phyloP scores from a whole-genome alignment of 2,113 vertebrate species.

The Lamprotornis superbus region DNA sequence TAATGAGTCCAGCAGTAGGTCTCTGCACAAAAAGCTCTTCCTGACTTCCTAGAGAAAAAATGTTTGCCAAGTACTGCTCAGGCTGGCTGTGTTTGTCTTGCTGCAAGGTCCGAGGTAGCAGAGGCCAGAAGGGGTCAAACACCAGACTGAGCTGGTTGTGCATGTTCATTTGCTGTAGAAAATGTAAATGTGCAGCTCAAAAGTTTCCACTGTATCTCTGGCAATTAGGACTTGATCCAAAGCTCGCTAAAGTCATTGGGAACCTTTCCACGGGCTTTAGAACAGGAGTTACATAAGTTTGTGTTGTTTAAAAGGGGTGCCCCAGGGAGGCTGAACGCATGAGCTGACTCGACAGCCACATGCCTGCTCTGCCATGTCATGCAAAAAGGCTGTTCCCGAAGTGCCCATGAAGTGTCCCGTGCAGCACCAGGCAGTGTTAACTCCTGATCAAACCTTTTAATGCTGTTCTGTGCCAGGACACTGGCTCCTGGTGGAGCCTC shows the following conservation, averaged over 20 bases:
- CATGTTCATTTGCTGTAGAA: not conserved
- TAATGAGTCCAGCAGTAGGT: not conserved
- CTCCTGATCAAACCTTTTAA: not conserved
- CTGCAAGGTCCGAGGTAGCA: not conserved
- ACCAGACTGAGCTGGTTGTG: not conserved
- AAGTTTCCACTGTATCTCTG: conserved; percentile 20
- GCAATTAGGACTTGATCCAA: conserved; percentile 15
- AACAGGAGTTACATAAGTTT: not conserved
- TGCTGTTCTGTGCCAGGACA: not conserved
- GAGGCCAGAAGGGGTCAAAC: not conserved
- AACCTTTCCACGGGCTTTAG: not conserved
- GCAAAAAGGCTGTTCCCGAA: not conserved
- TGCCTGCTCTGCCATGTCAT: not conserved
- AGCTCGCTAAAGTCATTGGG: not conserved
- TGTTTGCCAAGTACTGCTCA: not conserved
- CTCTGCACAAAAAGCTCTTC: conserved; percentile 4
- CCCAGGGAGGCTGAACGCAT: not conserved
- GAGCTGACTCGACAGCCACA: not conserved
- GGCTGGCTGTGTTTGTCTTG: not conserved
- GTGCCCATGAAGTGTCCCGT: not conserved
- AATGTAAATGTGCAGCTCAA: not conserved
- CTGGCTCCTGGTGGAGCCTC: not conserved
- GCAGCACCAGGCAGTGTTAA: not conserved
- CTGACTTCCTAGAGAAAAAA: conserved; percentile 1
- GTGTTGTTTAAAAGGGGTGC: not conserved